Conservation (phyloP, 2,888 invertebrate species). For the Papilio gigon region DNA sequence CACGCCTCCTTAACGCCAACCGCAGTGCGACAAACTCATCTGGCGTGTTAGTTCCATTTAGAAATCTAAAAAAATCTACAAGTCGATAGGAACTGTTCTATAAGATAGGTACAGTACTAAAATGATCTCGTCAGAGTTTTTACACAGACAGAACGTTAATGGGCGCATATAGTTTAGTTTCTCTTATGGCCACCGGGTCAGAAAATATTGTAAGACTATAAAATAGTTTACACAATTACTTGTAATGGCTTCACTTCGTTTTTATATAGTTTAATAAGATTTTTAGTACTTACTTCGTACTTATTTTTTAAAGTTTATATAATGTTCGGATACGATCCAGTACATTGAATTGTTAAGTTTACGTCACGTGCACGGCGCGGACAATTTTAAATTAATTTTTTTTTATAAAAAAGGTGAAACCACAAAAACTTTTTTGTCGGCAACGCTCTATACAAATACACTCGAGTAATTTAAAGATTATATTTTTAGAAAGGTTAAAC, state of each 20-base stretch:
- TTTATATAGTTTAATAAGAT: slow-evolving; percentile 4
- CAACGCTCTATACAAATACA: slow-evolving; percentile 1
- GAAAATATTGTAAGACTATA: slow-evolving; percentile 29
- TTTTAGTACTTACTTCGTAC: neutral
- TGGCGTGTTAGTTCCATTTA: too few relatives aligned
- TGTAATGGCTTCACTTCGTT: slow-evolving; percentile 18
- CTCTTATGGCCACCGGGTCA: neutral
- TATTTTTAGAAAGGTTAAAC: neutral
- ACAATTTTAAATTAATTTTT: neutral
- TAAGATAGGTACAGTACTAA: too few relatives aligned
- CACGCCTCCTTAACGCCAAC: slow-evolving; percentile 45
- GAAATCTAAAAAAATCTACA: too few relatives aligned
- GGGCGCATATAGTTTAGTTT: too few relatives aligned
- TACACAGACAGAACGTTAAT: too few relatives aligned
- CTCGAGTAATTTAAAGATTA: neutral
- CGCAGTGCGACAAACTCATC: neutral
- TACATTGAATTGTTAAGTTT: slow-evolving; percentile 13
- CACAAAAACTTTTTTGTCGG: slow-evolving; percentile 15
- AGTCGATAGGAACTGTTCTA: too few relatives aligned
- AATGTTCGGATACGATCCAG: slow-evolving; percentile 6
- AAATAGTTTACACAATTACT: slow-evolving; percentile 35
- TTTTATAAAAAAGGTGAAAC: neutral
- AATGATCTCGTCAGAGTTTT: too few relatives aligned
- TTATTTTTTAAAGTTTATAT: slow-evolving; percentile 13
- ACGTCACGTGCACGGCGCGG: neutral